A percentile compares a stretch with the other conserved stretches of the same genome.
Conservation (phyloP, 2,797 vertebrate species). For the Periophthalmus magnuspinnatus region DNA sequence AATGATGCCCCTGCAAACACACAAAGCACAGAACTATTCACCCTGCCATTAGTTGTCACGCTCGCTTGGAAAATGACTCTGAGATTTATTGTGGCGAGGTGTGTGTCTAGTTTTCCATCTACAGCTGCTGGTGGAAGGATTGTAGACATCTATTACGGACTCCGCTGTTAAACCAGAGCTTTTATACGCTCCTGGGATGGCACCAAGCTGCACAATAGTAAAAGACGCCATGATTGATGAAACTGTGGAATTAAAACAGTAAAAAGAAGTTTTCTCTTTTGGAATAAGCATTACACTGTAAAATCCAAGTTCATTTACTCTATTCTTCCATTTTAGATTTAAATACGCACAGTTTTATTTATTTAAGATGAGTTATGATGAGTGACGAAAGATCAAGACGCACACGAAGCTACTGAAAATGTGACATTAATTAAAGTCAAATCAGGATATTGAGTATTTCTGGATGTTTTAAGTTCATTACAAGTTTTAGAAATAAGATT, state of each 20-base stretch:
- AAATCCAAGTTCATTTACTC: background rate
- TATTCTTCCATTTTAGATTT: background rate
- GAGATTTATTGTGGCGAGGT: slow-evolving; percentile 80
- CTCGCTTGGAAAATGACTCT: slow-evolving; percentile 80
- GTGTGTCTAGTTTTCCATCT: slow-evolving; percentile 83
- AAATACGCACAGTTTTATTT: background rate
- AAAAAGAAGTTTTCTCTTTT: slow-evolving; percentile 25
- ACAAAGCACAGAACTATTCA: slow-evolving; percentile 73
- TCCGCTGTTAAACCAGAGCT: slow-evolving; percentile 72
- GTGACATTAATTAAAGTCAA: background rate
- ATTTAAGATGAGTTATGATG: background rate
- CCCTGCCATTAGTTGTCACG: slow-evolving; percentile 71
- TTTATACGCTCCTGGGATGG: slow-evolving; percentile 66
- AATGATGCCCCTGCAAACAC: slow-evolving; percentile 63
- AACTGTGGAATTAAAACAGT: slow-evolving; percentile 60
- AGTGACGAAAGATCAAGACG: background rate
- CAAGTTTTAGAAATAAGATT: background rate
- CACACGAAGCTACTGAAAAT: background rate
- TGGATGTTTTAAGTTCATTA: background rate
- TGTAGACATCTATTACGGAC: slow-evolving; percentile 77
- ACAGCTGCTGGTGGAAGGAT: slow-evolving; percentile 61
- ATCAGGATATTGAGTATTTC: background rate
- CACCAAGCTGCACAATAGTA: slow-evolving; percentile 64
- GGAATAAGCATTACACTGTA: background rate
- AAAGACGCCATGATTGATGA: slow-evolving; percentile 65